Conservation (phyloP, 2,797 vertebrate species). For the Anguilla pacifica region DNA sequence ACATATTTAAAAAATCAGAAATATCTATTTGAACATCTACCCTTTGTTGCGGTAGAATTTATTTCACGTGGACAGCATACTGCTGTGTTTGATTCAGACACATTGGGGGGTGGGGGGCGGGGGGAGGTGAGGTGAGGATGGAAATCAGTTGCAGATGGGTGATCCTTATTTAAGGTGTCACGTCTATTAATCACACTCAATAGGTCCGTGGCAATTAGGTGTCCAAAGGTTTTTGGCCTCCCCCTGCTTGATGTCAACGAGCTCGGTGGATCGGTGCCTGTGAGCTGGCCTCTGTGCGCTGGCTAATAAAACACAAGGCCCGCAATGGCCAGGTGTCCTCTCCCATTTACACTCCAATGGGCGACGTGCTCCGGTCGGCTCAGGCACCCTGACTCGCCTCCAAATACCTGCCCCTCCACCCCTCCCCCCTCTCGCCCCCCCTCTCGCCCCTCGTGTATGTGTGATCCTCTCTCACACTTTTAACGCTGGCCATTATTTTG, state of each 20-base stretch:
- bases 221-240: background rate
- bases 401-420: too few species aligned
- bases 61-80: background rate
- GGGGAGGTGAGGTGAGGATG: too few species aligned
- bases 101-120: background rate
- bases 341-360: background rate
- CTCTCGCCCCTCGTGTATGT: background rate
- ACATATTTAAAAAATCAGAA: background rate
- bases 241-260: background rate
- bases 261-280: background rate
- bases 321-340: background rate
- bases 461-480: background rate
- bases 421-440: too few species aligned
- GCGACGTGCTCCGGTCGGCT: background rate
- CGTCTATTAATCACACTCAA: constrained; percentile 6
- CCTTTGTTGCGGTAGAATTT: background rate
- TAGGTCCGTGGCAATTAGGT: background rate
- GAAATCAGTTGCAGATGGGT: background rate
- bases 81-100: background rate
- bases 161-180: background rate
- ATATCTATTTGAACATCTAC: background rate
- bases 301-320: background rate
- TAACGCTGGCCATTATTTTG: background rate
- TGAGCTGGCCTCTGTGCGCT: background rate
- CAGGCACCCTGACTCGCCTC: background rate